Evolutionary conservation across 2,888 invertebrate genomes (phyloP).

Genomic region (Pherbina coryleti): DNA sequence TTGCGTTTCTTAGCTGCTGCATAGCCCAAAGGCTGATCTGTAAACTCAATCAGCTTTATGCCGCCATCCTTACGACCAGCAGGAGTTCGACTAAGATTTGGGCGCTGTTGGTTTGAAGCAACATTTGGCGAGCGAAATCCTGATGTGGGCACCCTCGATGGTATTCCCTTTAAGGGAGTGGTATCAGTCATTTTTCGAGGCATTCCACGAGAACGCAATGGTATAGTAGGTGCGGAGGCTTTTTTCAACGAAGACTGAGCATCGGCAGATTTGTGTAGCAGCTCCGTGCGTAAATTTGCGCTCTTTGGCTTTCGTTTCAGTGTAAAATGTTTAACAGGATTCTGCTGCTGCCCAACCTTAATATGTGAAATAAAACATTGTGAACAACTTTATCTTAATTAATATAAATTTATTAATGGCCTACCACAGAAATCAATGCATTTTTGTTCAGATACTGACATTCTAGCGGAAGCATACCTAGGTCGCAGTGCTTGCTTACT

Average conservation of each 20-base stretch:
- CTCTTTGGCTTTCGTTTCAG: conserved; percentile 95
- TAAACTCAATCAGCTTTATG: conserved; percentile 93
- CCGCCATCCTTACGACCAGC: conserved; percentile 88
- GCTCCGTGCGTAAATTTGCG: conserved; percentile 87
- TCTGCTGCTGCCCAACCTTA: conserved; percentile 84
- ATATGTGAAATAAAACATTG: conserved; percentile 37
- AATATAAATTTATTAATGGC: background rate
- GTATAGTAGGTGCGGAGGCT: conserved; percentile 88
- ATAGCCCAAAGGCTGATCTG: conserved; percentile 89
- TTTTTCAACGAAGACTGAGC: conserved; percentile 91
- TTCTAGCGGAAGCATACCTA: conserved; percentile 91
- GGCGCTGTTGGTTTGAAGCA: conserved; percentile 67
- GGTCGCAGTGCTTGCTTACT: conserved; percentile 85
- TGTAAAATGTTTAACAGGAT: conserved; percentile 91
- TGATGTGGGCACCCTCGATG: conserved; percentile 81
- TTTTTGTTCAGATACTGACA: conserved; percentile 96
- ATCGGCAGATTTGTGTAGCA: conserved; percentile 92
- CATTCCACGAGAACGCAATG: conserved; percentile 87
- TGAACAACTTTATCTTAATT: background rate
- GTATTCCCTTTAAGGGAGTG: conserved; percentile 92
- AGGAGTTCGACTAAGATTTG: conserved; percentile 75
- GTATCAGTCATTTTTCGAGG: conserved; percentile 97
- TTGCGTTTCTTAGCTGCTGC: conserved; percentile 89
- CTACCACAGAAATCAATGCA: conserved; percentile 87
- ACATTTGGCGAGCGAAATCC: conserved; percentile 74